A percentile compares a stretch with the other conserved stretches of the same genome.
Conservation (phyloP, 2,888 invertebrate species). For the Deilephila porcellus region DNA sequence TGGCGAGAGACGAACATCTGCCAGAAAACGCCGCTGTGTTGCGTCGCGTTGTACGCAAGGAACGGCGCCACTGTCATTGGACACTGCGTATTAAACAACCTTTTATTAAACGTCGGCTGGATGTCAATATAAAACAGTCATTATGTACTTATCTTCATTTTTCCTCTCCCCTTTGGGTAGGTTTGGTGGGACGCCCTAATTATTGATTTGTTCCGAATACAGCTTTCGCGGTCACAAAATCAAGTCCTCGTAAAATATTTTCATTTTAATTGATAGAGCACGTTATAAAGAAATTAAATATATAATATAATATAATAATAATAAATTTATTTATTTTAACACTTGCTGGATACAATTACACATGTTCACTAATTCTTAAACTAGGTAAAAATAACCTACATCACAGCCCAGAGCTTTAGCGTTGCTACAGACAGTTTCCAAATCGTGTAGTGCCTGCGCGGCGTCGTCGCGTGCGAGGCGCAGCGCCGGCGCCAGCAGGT, state of each 20-base stretch:
- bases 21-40: constrained; percentile 85
- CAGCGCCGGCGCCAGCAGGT: constrained; percentile 86
- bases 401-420: constrained; percentile 90
- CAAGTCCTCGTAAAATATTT: too few species aligned
- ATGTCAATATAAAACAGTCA: neutral
- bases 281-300: too few species aligned
- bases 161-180: neutral
- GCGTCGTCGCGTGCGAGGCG: constrained; percentile 88
- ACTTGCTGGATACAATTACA: too few species aligned
- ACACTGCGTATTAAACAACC: constrained; percentile 72
- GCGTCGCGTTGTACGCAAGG: constrained; percentile 80
- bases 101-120: too few species aligned
- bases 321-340: too few species aligned
- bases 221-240: too few species aligned
- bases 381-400: constrained; percentile 70
- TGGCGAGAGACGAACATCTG: constrained; percentile 73
- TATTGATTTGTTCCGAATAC: too few species aligned
- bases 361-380: too few species aligned
- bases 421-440: constrained; percentile 89
- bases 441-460: constrained; percentile 88
- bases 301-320: too few species aligned
- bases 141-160: too few species aligned
- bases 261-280: too few species aligned
- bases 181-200: neutral
- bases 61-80: constrained; percentile 82